Evolutionary conservation across 2,797 vertebrate species (phyloP), one percentile per base, ranked within the genome.

Genomic region (Muraenolepis orangiensis): DNA sequence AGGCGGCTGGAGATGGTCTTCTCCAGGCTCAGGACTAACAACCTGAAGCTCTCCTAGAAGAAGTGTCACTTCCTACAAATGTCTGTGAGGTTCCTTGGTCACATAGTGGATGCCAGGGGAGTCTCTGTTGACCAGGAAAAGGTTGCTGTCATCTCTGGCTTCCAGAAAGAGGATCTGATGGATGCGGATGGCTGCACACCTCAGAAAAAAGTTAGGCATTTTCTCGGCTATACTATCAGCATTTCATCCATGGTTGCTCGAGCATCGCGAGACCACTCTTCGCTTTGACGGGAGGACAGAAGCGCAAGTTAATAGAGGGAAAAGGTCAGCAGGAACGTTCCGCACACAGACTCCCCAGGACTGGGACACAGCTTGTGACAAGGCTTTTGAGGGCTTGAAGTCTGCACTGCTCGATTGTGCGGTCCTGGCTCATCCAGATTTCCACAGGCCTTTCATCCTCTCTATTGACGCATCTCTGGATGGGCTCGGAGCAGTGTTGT

Each of bases 401-500:
- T 40, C 18, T 2, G 34, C 34, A 4, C 70, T 78, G 3, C 20
- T 77, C 2, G 26, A 42, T 30, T 51, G 40, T 30, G 69, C 36
- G 18, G 73, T 72, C 12, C 16, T 72, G 42, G 75, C 72, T 10
- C 75, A 77, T 14, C 66, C 75, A 14, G 66, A 80, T 42, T 70
- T 80, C 20, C 18, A 69, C 0, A 23, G 3, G 18, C 75, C 61
- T 10, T 40, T 75, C 16, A 46, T 81, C 23, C 66, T 67, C 20
- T n/a, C n/a, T n/a, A n/a, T n/a, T 6, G 42, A 79, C 20, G 28
- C 72, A 2, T 83, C 69, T 0, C 13, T 78, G 6, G 74, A 84
- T 31, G 75, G 76, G 0, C 29, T 79, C 3, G 74, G 79, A 7
- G 80, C 75, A 32, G 71, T 82, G 1, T 3, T 82, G 1, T 79